phyloP scores from a whole-genome alignment of 2,888 invertebrate species.

The Xestia xanthographa region DNA sequence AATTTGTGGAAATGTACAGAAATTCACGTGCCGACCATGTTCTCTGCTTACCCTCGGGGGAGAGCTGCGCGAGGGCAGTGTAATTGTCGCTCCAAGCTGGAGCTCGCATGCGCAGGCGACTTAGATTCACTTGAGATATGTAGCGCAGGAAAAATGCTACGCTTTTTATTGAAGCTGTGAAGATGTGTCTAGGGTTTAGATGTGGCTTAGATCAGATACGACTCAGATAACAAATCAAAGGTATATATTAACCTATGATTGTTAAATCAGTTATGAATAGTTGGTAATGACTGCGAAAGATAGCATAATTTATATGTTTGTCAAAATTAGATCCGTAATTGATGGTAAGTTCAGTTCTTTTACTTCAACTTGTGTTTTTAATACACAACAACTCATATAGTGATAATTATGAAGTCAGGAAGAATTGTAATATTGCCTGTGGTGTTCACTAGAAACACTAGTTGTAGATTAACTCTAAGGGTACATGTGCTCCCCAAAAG shows the following conservation, averaged over 20 bases:
- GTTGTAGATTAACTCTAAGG: too few relatives aligned
- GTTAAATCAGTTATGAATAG: not conserved
- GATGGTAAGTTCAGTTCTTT: not conserved
- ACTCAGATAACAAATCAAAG: not conserved
- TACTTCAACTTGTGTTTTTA: not conserved
- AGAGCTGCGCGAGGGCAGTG: conserved; percentile 42
- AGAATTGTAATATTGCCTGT: not conserved
- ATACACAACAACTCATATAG: not conserved
- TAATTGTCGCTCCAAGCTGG: conserved; percentile 55
- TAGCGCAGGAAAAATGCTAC: conserved; percentile 32
- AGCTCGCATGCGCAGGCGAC: conserved; percentile 39
- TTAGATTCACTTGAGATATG: conserved; percentile 35
- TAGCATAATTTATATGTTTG: not conserved
- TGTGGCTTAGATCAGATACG: not conserved
- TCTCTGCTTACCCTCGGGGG: conserved; percentile 42
- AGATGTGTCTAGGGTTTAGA: not conserved
- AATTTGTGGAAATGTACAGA: conserved; percentile 54
- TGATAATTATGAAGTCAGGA: not conserved
- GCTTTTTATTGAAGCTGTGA: conserved; percentile 19
- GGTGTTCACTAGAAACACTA: too few relatives aligned
- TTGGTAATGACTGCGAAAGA: not conserved
- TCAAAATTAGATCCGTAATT: not conserved
- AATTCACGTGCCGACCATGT: conserved; percentile 37
- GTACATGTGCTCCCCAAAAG: too few relatives aligned
- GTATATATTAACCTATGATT: not conserved